Evolutionary conservation across 2,888 invertebrate species (phyloP).

Genomic region (Chaetogeoica ovagalla): DNA sequence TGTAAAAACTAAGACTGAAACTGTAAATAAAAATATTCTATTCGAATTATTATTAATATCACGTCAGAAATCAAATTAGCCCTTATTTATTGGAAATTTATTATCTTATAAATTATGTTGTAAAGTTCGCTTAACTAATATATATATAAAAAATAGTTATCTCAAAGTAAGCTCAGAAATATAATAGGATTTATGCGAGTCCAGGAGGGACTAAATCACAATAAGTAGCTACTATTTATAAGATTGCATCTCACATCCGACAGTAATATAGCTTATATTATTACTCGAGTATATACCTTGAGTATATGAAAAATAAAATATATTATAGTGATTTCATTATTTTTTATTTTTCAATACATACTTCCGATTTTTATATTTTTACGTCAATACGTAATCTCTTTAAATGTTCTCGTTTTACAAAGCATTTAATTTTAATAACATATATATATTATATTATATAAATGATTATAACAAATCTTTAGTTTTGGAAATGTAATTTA

Average conservation of each 20-base stretch:
- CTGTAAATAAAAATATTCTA: too few species aligned
- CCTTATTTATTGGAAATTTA: neutral
- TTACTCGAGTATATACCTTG: neutral
- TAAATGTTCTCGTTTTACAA: neutral
- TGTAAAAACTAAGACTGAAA: too few species aligned
- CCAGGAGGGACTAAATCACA: neutral
- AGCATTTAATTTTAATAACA: too few species aligned
- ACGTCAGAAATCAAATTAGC: neutral
- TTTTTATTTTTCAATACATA: neutral
- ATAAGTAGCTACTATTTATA: conserved; percentile 6
- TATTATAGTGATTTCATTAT: neutral
- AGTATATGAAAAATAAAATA: neutral
- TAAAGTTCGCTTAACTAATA: neutral
- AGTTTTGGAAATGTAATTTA: too few species aligned
- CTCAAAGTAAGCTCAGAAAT: neutral
- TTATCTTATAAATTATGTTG: neutral
- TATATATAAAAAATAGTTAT: conserved; percentile 15
- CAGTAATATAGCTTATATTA: neutral
- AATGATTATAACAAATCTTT: too few species aligned
- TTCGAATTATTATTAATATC: neutral
- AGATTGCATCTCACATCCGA: neutral
- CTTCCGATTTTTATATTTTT: neutral
- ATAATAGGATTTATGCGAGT: conserved; percentile 13
- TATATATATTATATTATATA: too few species aligned
- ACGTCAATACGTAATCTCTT: neutral